A percentile compares a stretch with the other conserved stretches of the same genome.
Evolutionary conservation across 1,140 invertebrate genomes (phyloP).

Genomic region (Acarapis woodi): DNA sequence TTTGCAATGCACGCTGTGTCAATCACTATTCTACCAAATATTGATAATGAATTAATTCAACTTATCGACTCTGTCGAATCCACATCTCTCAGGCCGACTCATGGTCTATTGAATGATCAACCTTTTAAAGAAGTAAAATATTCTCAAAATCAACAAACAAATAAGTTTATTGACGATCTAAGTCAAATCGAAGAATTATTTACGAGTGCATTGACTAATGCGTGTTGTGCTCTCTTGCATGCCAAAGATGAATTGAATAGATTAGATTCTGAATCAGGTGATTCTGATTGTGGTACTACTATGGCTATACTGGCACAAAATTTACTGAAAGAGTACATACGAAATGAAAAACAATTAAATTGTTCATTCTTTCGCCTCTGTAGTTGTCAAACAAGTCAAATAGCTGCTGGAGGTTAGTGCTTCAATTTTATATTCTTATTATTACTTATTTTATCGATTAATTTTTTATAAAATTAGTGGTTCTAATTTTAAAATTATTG

Average conservation of each 20-base stretch:
- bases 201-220: not conserved
- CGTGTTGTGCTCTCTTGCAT: not conserved
- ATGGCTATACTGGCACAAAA: constrained; percentile 29
- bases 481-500: no score
- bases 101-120: not conserved
- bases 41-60: constrained; percentile 15
- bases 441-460: constrained; percentile 23
- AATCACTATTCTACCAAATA: constrained; percentile 32
- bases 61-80: constrained; percentile 22
- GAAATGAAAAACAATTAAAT: constrained; percentile 1
- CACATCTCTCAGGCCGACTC: not conserved
- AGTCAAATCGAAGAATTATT: not conserved
- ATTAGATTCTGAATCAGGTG: constrained; percentile 40
- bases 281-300: constrained; percentile 50
- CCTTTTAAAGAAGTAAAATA: constrained; percentile 14
- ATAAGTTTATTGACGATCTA: not conserved
- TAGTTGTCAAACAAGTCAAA: no score
- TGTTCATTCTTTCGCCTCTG: constrained; percentile 1
- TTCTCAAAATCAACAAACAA: not conserved
- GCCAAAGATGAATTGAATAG: constrained; percentile 21
- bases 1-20: constrained; percentile 50
- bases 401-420: not conserved
- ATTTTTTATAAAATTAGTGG: no score
- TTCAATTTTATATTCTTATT: constrained; percentile 4
- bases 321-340: constrained; percentile 17